phyloP scores from a whole-genome alignment of 2,888 invertebrate genomes.

The Didymodactylos carnosus region DNA sequence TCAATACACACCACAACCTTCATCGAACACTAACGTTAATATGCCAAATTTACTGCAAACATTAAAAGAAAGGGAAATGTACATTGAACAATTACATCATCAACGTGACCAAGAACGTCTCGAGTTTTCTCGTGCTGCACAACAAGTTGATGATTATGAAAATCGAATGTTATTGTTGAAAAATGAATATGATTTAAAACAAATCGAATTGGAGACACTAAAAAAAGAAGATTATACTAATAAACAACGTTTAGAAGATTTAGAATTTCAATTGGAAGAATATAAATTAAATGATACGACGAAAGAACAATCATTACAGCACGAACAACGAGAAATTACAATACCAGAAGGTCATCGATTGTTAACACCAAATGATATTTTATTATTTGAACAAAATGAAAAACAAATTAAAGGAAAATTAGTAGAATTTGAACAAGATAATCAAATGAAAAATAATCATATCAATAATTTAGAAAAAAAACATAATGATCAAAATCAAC shows the following conservation, averaged over 20 bases:
- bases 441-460: not conserved
- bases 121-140: not conserved
- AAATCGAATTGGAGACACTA: not conserved
- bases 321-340: too few species aligned
- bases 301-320: not conserved
- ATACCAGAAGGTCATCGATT: not conserved
- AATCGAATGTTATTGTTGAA: not conserved
- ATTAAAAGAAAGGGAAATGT: not conserved
- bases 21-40: too few species aligned
- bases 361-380: not conserved
- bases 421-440: not conserved
- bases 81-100: not conserved
- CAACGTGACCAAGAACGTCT: not conserved
- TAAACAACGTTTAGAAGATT: not conserved
- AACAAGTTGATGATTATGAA: not conserved
- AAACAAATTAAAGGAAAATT: not conserved
- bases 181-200: not conserved
- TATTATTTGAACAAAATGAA: not conserved
- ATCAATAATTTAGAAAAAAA: not conserved
- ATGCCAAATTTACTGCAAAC: not conserved
- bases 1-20: not conserved
- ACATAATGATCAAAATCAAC: too few species aligned
- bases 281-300: not conserved
- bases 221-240: not conserved
- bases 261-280: not conserved